These are phyloP conservation scores for Hypsibius dujardini DNA, from an alignment of 1,140 invertebrate genomes.

Conservation along the genomic window DNA sequence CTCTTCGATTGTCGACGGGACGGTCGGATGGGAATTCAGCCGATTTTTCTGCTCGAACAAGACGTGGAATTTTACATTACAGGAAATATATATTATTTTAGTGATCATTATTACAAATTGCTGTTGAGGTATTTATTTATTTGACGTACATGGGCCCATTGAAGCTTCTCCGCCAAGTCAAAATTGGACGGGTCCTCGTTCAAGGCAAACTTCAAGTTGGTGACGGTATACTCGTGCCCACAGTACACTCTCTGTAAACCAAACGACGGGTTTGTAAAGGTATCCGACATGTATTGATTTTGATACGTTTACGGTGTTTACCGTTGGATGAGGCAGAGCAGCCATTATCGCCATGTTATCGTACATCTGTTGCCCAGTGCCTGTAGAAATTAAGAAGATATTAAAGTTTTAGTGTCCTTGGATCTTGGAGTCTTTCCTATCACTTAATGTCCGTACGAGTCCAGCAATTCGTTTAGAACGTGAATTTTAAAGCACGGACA, in stretches of 20 bases:
- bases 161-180: conserved; percentile 47
- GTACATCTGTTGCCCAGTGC: neutral
- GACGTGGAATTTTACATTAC: too few species aligned
- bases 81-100: too few species aligned
- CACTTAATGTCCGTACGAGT: too few species aligned
- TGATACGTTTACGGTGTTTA: neutral
- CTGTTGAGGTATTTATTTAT: neutral
- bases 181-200: conserved; percentile 68
- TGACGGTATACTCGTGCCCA: conserved; percentile 86
- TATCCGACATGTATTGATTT: conserved; percentile 17
- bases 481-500: too few species aligned
- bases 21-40: neutral
- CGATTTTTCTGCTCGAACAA: neutral
- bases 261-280: conserved; percentile 21
- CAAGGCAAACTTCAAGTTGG: conserved; percentile 71
- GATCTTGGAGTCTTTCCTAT: too few species aligned
- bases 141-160: conserved; percentile 40
- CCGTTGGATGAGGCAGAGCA: neutral
- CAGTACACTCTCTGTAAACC: conserved; percentile 64
- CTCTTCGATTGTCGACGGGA: conserved; percentile 3
- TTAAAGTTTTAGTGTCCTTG: neutral
- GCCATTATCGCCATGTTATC: neutral
- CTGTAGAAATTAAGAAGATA: neutral
- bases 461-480: too few species aligned
- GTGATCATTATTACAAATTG: too few species aligned